Conservation (phyloP, 2,888 invertebrate genomes). For the Unio pictorum region DNA sequence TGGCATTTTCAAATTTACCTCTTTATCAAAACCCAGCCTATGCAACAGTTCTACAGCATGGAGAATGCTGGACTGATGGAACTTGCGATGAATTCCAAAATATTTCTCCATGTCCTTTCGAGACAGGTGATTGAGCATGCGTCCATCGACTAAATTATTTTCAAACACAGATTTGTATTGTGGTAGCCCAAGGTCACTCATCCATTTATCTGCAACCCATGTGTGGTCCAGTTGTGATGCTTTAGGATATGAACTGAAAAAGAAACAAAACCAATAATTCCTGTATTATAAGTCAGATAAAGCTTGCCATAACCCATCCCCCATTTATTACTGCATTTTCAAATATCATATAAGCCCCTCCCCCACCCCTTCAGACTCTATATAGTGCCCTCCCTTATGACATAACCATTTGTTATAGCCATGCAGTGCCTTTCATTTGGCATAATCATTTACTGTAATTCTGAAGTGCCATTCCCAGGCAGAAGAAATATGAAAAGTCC, state of each 20-base stretch:
- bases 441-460: too few species aligned
- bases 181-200: constrained; percentile 90
- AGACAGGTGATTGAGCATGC: constrained; percentile 92
- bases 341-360: too few species aligned
- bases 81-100: constrained; percentile 91
- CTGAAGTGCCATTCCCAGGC: too few species aligned
- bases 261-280: constrained; percentile 2
- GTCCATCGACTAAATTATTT: constrained; percentile 91
- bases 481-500: too few species aligned
- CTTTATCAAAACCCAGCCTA: constrained; percentile 88
- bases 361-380: too few species aligned
- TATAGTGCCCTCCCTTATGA: too few species aligned
- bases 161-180: constrained; percentile 92
- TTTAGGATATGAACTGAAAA: constrained; percentile 80
- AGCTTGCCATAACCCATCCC: too few species aligned
- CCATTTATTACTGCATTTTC: too few species aligned
- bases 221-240: constrained; percentile 91
- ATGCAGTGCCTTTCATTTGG: too few species aligned
- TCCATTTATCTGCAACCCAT: constrained; percentile 95
- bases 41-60: constrained; percentile 93
- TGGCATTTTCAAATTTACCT: constrained; percentile 50
- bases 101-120: constrained; percentile 96
- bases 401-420: too few species aligned
- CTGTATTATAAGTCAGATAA: too few species aligned
- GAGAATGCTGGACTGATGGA: constrained; percentile 94